Evolutionary conservation across 2,888 invertebrate species (phyloP), one percentile per base, ranked within the genome.

Genomic region (Cotesia congregata): DNA sequence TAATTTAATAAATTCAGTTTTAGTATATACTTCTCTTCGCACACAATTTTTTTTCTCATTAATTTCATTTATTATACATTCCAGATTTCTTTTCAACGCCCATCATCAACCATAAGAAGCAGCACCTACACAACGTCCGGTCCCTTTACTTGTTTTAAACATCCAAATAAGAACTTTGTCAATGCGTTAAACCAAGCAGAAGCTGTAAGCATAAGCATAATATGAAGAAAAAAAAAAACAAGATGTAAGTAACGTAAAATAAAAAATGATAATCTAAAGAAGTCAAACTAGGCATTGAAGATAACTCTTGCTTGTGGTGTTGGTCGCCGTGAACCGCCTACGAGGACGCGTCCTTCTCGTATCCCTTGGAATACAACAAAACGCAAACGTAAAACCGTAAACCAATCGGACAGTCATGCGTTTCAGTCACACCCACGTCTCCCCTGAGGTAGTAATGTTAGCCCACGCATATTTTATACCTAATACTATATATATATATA

Each of bases 141-240:
- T 40, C 30, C 40, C 40, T 30, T 65, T 41, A 17, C 30, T 39
- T 65, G 40, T 9, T 20, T 72, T 60, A 61, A 72, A 72, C 39
- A 20, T 50, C 73, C 73, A 73, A 73, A 73, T 73, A 73, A 73
- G 73, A 73, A 73, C 73, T 73, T 73, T 73, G 67, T 73, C 67
- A 73, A 64, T 15, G 20, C 12, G 61, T 62, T 50, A 12, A 50
- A 12, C 50, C 50, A 50, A 50, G 62, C 61, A 72, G 71, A 72
- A 60, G 71, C 60, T 38, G 9, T 62, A 15, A 50, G 17, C 39
- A 15, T 30, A n/a, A 39, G n/a, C 20, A 60, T 72, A 38, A 60
- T 20, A 62, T 38, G 60, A 50, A 50, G 50, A 50, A 50, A 9
- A 41, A 6, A 50, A 50, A 7, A 50, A 50, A 50, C 12, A 12